Percentiles rank a stretch among this genome's conserved stretches.
phyloP scores from a whole-genome alignment of 1,140 invertebrate genomes.

The Anadara kagoshimensis region DNA sequence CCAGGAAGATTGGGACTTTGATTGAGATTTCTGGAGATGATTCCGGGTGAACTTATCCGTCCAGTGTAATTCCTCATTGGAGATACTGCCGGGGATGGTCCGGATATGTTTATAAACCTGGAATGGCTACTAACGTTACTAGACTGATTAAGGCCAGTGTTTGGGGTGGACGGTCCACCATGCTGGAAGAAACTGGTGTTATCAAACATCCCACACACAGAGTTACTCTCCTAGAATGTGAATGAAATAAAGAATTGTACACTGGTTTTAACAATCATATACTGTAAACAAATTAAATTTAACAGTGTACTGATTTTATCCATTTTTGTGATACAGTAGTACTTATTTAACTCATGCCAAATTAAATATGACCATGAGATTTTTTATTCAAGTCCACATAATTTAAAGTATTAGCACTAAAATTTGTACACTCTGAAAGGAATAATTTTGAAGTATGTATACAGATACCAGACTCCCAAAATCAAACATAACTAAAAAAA shows the following conservation, averaged over 20 bases:
- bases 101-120: slow-evolving; percentile 52
- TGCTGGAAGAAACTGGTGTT: slow-evolving; percentile 48
- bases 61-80: slow-evolving; percentile 62
- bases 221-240: slow-evolving; percentile 58
- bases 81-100: slow-evolving; percentile 63
- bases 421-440: no score
- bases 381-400: no score
- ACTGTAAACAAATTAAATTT: no score
- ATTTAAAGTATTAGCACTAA: no score
- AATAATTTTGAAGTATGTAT: no score
- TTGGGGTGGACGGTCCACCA: slow-evolving; percentile 37
- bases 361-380: no score
- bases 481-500: no score
- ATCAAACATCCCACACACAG: slow-evolving; percentile 53
- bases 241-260: slow-evolving; percentile 5
- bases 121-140: slow-evolving; percentile 43
- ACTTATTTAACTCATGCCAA: no score
- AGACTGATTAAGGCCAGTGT: slow-evolving; percentile 50
- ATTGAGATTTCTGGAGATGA: slow-evolving; percentile 25
- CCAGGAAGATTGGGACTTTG: slow-evolving; percentile 39
- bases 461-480: no score
- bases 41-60: slow-evolving; percentile 59
- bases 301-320: no score
- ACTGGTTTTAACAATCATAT: no score
- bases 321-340: no score